Base-by-base conservation (phyloP, 2,888 invertebrate species). In the Troglohyphantes excavatus region DNA sequence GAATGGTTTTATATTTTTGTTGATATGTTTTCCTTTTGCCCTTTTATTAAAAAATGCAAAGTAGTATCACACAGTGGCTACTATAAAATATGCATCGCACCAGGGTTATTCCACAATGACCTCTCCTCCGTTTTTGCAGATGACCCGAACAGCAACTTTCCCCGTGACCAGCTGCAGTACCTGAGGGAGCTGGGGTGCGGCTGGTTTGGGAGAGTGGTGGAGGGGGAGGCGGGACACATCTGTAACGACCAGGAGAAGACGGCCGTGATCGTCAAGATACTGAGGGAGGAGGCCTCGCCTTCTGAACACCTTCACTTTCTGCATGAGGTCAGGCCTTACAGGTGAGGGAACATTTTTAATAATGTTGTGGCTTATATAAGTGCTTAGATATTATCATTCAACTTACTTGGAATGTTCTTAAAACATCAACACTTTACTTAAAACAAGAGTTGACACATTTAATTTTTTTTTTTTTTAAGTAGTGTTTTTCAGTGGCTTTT, bases 161-260 rank as follows among this genome's bases (percentile, higher is more conserved):
- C 97, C 0, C 95, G 97, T 91, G 95, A 95, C 92, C 96, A 96
- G 92, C 94, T 97, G 92, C 96, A 97, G 93, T 97, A 97, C 93
- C 95, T 97, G n/a, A 95, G 96, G 92, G 97, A 97, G 94, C 95
- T 97, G 86, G 97, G 97, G 2, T 95, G 95, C 91, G 97, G 97
- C 67, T 97, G 97, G 97, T 97, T 97, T 94, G 97, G 97, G 85
- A 96, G 94, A 93, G 96, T 97, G 21, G 96, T 97, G 6, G 96
- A 96, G 94, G 95, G 95, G 21, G 96, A 97, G 6, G 96, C 96
- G 94, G 95, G 95, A 91, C 94, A 94, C 65, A 93, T 95, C 92
- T 93, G 92, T 43, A 92, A 92, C 90, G 92, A 92, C 83, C 9
- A 13, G 0, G 88, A 85, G 92, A 93, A 92, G 65, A 94, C 94